Evolutionary conservation across 2,888 invertebrate species (phyloP).

Genomic region (Mesorhabditis spiculigera): DNA sequence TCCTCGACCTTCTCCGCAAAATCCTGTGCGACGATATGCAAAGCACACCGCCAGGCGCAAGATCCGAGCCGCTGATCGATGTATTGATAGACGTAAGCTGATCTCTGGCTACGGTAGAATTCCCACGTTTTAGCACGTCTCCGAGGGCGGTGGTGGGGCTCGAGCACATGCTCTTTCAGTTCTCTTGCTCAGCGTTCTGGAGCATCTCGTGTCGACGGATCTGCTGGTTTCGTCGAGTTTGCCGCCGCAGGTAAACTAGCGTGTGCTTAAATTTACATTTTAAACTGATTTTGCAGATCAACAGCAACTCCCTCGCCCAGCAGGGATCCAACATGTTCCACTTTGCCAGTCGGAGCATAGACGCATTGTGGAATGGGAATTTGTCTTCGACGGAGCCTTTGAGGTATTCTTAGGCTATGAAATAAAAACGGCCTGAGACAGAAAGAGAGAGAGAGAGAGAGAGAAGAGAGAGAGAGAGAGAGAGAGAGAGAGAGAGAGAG

Average conservation of each 20-base stretch:
- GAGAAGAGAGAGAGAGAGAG: no score
- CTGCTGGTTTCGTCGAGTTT: constrained; percentile 69
- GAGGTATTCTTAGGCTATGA: not conserved
- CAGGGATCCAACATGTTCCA: constrained; percentile 80
- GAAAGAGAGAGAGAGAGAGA: no score
- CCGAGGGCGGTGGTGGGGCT: constrained; percentile 24
- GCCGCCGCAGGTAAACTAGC: constrained; percentile 43
- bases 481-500: no score
- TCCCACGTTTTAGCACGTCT: constrained; percentile 16
- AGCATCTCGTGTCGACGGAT: constrained; percentile 87
- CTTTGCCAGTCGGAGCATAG: constrained; percentile 85
- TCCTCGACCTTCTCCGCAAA: constrained; percentile 88
- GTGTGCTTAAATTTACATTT: no score
- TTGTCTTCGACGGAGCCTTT: constrained; percentile 42
- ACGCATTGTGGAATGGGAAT: constrained; percentile 88
- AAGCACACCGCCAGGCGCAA: constrained; percentile 67
- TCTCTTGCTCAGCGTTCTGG: constrained; percentile 70
- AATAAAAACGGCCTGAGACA: no score
- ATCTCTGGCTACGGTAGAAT: constrained; percentile 18
- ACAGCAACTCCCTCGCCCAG: not conserved
- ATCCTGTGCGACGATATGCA: constrained; percentile 90
- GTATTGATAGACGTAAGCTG: constrained; percentile 76
- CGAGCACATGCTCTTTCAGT: constrained; percentile 25
- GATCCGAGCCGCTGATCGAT: constrained; percentile 71
- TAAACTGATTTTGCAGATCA: not conserved